Evolutionary conservation across 2,888 invertebrate genomes (phyloP), one percentile per base, ranked within the genome.

Genomic region (Homarus gammarus): DNA sequence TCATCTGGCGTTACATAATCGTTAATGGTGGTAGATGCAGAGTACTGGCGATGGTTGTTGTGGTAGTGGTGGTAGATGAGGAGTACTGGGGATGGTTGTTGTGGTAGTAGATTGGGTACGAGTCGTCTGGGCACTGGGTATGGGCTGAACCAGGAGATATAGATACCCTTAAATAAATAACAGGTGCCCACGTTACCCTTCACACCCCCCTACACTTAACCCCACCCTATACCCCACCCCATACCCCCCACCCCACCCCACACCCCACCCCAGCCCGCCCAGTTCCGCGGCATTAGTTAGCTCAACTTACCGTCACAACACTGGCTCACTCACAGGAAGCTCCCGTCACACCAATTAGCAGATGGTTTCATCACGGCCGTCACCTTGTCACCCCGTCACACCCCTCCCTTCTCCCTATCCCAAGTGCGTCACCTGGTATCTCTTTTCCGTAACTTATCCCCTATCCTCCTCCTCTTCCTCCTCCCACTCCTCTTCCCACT

Each of bases 301-400:
- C n/a, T n/a, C 75, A 64, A 5, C 64, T 5, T 18, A 22, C 64
- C 64, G n/a, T 64, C 64, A 27, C 64, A 27, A 22, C 64, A 27
- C 64, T 5, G 5, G 8, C 64, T 64, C 64, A 22, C 75, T 49
- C 75, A 27, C 75, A 77, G 75, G 75, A 77, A 77, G 75, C 75
- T 38, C 2, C 75, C 49, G 75, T 77, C 75, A 77, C 44, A 77
- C 75, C 75, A 77, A 44, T 77, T 77, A 64, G 68, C 40, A 61
- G 64, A 56, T 40, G 64, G 75, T 77, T 77, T 77, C 75, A 77
- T 77, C 75, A 77, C 40, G 27, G 36, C 64, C 36, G 40, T 40
- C 40, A 56, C 81, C 81, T 33, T 64, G 64, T 56, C 79, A 79
- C 56, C 79, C 38, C n/a, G n/a, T n/a, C n/a, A n/a, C n/a, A n/a